Evolutionary conservation across 2,113 vertebrate species (phyloP), one percentile per base, ranked within the genome.

Genomic region (Saccopteryx bilineata): DNA sequence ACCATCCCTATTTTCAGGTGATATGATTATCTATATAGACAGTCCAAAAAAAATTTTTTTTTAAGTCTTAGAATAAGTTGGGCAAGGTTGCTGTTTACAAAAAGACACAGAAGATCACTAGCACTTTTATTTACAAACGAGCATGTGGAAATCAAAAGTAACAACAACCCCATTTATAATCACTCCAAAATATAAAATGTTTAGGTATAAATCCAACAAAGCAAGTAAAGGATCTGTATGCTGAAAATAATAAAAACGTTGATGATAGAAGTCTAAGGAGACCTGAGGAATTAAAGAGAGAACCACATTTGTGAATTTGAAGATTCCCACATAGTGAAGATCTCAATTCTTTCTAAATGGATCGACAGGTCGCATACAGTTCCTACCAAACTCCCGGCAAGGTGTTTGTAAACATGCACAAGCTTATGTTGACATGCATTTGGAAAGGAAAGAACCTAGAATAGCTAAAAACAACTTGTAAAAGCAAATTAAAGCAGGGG

Each of bases 221-320:
- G 48, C 21, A 82, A 19, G 75, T 63, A 48, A 7, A 93, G n/a
- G 17, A 56, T 63, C 13, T 60, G 13, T 82, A 68, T 33, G 21
- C 33, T 75, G 58, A 79, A 90, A 89, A 92, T 87, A 58, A 89
- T 31, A 90, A 79, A 96, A 96, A 90, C 63, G 15, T 52, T 71
- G 28, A 87, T 31, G 17, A 92, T 7, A 31, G 33, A 72, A 79
- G 60, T 78, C 86, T 79, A 89, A 66, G 31, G 61, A 78, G 15
- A 87, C 63, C 21, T 48, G 31, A 72, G 21, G 33, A 78, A 93
- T 79, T 26, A 28, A 50, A 63, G 21, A 82, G 46, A 71, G 46
- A 85, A 5, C 15, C 7, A 31, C 50, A 21, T 33, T 13, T 5
- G 1, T 68, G 28, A 63, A 46, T 7, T 78, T 9, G 46, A 89